phyloP scores from a whole-genome alignment of 2,113 vertebrate species.

The Laterallus jamaicensis region DNA sequence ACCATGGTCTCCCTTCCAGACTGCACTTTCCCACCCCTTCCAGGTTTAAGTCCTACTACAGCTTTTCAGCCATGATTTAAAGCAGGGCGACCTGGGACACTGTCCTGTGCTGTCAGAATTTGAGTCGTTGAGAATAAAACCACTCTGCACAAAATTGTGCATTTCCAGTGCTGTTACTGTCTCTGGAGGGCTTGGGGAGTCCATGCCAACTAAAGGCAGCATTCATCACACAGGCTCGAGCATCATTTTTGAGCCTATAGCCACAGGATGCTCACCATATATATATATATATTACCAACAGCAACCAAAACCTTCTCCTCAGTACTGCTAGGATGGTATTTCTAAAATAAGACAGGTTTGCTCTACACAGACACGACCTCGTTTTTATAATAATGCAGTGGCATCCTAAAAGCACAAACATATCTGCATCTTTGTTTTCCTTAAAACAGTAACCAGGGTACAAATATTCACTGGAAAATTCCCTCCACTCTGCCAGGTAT shows the following conservation, averaged over 20 bases:
- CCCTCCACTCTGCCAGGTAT: neutral
- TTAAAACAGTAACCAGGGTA: neutral
- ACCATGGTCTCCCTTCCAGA: accelerated
- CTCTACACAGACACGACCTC: neutral
- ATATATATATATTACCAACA: neutral
- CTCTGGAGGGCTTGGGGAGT: neutral
- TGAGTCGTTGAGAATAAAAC: neutral
- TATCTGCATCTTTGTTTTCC: neutral
- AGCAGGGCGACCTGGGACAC: neutral
- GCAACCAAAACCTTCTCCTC: neutral
- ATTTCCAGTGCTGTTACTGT: neutral
- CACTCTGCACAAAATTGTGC: neutral
- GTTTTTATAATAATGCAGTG: neutral
- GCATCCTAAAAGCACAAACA: neutral
- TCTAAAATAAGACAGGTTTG: neutral
- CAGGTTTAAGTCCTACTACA: neutral
- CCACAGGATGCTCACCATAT: neutral
- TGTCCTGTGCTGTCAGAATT: neutral
- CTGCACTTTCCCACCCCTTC: neutral
- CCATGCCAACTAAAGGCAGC: neutral
- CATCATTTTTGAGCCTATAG: neutral
- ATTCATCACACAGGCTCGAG: neutral
- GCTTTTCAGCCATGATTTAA: accelerated
- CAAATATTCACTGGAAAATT: neutral
- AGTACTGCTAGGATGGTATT: neutral